Conservation (phyloP, 2,113 vertebrate species). For the Myotis brandtii region DNA sequence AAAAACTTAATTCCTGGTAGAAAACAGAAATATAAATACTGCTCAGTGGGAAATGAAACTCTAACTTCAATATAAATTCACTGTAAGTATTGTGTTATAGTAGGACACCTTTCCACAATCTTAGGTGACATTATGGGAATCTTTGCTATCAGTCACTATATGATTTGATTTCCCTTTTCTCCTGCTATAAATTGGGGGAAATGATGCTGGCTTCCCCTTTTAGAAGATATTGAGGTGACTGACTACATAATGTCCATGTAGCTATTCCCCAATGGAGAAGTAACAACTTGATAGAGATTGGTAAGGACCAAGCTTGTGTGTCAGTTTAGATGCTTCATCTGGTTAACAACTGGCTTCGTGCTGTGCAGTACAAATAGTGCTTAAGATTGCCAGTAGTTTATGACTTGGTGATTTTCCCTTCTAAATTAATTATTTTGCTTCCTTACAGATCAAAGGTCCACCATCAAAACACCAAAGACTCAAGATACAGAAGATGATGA, state of each 20-base stretch:
- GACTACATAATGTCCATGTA: background rate
- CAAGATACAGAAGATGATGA: constrained; percentile 96
- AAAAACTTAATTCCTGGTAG: constrained; percentile 14
- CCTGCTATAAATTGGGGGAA: background rate
- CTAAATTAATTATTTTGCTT: constrained; percentile 77
- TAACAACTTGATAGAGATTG: background rate
- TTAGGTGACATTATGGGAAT: background rate
- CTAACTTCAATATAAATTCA: background rate
- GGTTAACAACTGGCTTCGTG: background rate
- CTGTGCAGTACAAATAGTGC: background rate
- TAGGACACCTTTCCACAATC: background rate
- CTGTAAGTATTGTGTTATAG: background rate
- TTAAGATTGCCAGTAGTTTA: background rate
- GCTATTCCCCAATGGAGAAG: background rate
- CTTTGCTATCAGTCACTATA: background rate
- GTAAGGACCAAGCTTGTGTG: background rate
- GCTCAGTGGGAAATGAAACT: background rate
- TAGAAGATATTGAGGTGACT: background rate
- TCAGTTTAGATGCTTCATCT: background rate
- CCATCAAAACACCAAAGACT: constrained; percentile 91
- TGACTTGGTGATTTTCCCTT: constrained; percentile 45
- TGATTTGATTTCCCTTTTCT: background rate
- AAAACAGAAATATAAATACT: constrained; percentile 13
- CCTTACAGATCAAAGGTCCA: constrained; percentile 90
- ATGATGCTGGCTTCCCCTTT: background rate